These are phyloP conservation scores for Creontiades dilutus DNA, from an alignment of 2,888 invertebrate genomes.

Conservation along the genomic window DNA sequence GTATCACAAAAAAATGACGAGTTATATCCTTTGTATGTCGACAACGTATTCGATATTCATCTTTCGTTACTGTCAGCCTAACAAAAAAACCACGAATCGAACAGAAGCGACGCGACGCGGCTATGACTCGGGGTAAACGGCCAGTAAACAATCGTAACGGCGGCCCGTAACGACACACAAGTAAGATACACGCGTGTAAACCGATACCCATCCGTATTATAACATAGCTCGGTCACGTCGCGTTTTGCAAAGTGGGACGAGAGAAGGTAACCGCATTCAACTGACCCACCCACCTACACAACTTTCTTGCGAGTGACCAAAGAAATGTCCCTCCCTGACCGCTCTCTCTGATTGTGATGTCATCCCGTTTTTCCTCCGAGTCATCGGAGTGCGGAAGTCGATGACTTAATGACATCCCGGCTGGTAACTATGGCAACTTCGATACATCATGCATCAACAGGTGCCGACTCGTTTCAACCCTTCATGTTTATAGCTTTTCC, in stretches of 20 bases:
- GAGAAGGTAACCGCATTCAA: slow-evolving; percentile 17
- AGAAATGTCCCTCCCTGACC: neutral
- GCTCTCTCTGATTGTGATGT: slow-evolving; percentile 15
- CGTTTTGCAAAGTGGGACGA: neutral
- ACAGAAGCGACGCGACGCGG: neutral
- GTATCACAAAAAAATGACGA: no score
- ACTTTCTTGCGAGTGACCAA: slow-evolving; percentile 11
- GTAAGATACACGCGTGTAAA: slow-evolving; percentile 14
- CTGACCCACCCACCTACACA: slow-evolving; percentile 27
- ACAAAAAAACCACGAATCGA: neutral
- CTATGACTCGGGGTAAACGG: neutral
- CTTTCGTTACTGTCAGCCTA: no score
- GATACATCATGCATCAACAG: no score
- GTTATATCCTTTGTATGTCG: no score
- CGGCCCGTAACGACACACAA: neutral
- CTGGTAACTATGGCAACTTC: no score
- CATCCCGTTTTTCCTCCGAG: neutral
- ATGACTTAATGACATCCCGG: neutral
- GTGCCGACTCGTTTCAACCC: no score
- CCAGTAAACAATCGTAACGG: neutral
- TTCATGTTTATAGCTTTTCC: no score
- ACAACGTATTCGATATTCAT: no score
- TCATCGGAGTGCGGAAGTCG: neutral
- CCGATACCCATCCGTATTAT: slow-evolving; percentile 22
- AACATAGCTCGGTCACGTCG: slow-evolving; percentile 24